These are phyloP conservation scores for Danio choprae DNA, from an alignment of 2,797 vertebrate genomes.

Conservation along the genomic window DNA sequence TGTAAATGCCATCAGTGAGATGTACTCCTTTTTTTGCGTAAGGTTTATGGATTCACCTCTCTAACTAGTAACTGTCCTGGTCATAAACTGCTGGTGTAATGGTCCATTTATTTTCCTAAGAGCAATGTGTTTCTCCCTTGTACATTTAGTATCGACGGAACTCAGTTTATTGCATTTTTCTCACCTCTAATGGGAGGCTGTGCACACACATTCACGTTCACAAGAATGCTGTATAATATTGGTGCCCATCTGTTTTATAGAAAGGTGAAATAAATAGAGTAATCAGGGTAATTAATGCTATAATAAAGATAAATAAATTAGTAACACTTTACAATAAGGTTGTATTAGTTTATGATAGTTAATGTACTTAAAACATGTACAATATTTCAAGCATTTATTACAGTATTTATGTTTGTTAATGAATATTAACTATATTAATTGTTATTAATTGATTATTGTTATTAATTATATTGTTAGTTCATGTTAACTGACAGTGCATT, in stretches of 20 bases:
- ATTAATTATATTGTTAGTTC: too few relatives aligned
- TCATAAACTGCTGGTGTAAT: slow-evolving; percentile 75
- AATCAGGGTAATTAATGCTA: neutral
- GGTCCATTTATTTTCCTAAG: slow-evolving; percentile 76
- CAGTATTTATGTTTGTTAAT: too few relatives aligned
- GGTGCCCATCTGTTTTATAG: neutral
- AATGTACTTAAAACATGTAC: too few relatives aligned
- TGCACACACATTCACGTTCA: slow-evolving; percentile 30
- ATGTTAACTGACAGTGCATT: too few relatives aligned
- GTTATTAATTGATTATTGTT: too few relatives aligned
- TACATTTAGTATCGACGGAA: slow-evolving; percentile 67
- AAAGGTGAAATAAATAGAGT: neutral
- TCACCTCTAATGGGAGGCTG: slow-evolving; percentile 41
- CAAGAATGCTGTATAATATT: neutral
- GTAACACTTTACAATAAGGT: too few relatives aligned
- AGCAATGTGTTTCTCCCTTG: slow-evolving; percentile 73
- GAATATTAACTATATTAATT: too few relatives aligned
- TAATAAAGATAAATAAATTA: too few relatives aligned
- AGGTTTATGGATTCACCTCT: slow-evolving; percentile 54
- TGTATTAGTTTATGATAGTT: too few relatives aligned
- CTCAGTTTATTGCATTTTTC: slow-evolving; percentile 66
- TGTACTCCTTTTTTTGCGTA: slow-evolving; percentile 18
- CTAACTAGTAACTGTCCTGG: slow-evolving; percentile 75
- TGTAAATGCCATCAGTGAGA: slow-evolving; percentile 33
- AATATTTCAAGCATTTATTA: too few relatives aligned